Conservation (phyloP, 2,113 vertebrate species). For the Pseudopipra pipra region DNA sequence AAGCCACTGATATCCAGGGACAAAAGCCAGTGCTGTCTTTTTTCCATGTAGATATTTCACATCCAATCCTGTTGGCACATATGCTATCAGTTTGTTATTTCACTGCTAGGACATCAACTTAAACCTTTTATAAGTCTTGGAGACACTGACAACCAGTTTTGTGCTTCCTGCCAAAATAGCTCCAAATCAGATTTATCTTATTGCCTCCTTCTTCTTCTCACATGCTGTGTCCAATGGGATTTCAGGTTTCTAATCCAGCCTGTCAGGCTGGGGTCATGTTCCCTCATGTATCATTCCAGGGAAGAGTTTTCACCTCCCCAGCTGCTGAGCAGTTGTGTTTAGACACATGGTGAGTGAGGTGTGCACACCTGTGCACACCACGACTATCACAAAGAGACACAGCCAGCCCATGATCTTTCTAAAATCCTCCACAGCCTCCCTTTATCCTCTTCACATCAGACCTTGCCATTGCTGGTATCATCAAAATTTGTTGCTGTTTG, state of each 20-base stretch:
- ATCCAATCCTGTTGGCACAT: accelerated
- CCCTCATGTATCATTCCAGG: background rate
- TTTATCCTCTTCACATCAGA: background rate
- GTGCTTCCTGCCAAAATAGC: background rate
- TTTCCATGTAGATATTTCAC: background rate
- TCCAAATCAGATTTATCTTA: background rate
- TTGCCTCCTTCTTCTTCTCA: background rate
- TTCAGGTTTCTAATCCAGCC: background rate
- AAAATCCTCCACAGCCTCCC: background rate
- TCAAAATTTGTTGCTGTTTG: background rate
- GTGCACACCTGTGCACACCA: background rate
- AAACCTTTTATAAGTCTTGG: background rate
- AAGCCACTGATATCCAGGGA: background rate
- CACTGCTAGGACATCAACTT: background rate
- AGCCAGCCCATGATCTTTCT: background rate
- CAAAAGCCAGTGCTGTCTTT: background rate
- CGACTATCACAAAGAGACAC: accelerated
- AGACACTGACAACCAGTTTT: background rate
- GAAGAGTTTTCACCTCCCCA: background rate
- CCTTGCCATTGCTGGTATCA: background rate
- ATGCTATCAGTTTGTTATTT: background rate
- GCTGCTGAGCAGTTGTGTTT: accelerated
- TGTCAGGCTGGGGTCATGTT: background rate
- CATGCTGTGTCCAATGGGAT: background rate
- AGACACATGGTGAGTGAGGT: background rate